Conservation (phyloP, 2,113 vertebrate species). For the Piprites chloris region DNA sequence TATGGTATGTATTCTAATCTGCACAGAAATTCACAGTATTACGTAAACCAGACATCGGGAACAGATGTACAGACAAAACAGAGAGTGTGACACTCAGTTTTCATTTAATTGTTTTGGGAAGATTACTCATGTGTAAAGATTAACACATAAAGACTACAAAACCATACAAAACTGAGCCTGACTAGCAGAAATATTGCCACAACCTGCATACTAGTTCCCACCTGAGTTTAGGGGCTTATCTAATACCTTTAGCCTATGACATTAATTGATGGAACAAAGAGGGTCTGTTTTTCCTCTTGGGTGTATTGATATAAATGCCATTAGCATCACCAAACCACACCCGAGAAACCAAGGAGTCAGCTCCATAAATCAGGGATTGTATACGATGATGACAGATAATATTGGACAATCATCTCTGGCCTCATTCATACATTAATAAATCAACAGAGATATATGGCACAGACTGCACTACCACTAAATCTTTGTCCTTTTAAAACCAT, state of each 20-base stretch:
- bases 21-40: neutral
- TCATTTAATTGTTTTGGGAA: neutral
- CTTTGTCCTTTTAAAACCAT: neutral
- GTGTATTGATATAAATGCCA: neutral
- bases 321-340: neutral
- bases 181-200: neutral
- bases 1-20: neutral
- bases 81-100: neutral
- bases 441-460: neutral
- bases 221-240: neutral
- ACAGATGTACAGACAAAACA: constrained; percentile 22
- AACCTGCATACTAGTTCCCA: neutral
- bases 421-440: neutral
- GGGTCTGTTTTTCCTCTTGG: neutral
- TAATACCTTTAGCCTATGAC: neutral
- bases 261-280: neutral
- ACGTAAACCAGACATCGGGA: neutral
- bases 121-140: neutral
- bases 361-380: neutral
- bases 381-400: neutral
- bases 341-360: neutral
- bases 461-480: neutral
- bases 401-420: neutral
- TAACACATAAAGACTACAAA: neutral
- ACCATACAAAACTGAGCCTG: neutral